These are phyloP conservation scores for Megamerina dolium DNA, from an alignment of 2,888 invertebrate species.

Conservation along the genomic window DNA sequence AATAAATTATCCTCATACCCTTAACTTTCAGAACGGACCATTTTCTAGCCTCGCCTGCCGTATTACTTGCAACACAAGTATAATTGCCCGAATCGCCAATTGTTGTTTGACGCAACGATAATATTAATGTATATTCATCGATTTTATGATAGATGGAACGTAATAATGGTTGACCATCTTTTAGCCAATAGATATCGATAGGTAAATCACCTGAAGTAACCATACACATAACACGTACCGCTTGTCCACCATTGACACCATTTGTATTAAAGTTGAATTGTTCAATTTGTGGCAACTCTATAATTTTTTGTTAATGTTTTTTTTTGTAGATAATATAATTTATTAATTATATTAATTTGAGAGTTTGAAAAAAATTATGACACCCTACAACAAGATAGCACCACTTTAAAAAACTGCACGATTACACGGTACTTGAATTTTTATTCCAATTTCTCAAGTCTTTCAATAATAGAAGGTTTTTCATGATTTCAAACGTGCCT, in stretches of 20 bases:
- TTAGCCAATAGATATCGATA: conserved; percentile 62
- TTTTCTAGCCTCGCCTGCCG: conserved; percentile 53
- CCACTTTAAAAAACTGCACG: too few species aligned
- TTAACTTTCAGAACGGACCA: conserved; percentile 55
- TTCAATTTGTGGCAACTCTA: conserved; percentile 53
- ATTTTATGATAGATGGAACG: conserved; percentile 48
- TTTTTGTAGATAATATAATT: too few species aligned
- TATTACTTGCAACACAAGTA: conserved; percentile 57
- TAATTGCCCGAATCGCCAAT: conserved; percentile 53
- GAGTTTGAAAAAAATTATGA: too few species aligned
- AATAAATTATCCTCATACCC: conserved; percentile 46
- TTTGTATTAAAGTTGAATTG: conserved; percentile 53
- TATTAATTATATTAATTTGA: too few species aligned
- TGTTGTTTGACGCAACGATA: conserved; percentile 49
- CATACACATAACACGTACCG: conserved; percentile 57
- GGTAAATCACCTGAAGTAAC: conserved; percentile 74
- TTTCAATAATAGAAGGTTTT: too few species aligned
- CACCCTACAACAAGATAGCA: too few species aligned
- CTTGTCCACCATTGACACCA: conserved; percentile 52
- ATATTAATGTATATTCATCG: conserved; percentile 51
- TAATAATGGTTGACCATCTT: conserved; percentile 48
- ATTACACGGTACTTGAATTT: too few species aligned
- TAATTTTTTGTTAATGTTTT: too few species aligned
- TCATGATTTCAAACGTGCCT: too few species aligned
- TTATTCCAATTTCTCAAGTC: too few species aligned